Evolutionary conservation across 2,113 vertebrate species (phyloP), one percentile per base, ranked within the genome.

Genomic region (Potamarius usumacintae): DNA sequence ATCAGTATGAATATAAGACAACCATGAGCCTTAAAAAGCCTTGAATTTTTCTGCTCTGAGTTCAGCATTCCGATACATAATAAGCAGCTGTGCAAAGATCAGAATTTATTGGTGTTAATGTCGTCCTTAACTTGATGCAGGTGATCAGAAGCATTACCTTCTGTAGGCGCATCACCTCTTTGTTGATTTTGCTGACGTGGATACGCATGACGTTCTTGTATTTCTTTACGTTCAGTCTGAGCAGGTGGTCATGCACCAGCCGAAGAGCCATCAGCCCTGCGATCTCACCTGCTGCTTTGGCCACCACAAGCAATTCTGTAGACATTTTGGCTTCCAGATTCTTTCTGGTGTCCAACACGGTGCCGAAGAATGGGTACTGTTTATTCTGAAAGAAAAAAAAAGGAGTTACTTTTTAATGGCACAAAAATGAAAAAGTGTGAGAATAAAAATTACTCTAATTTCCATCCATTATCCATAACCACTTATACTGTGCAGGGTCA

Each of bases 191-290:
- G 1, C 0, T 50, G 55, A 96, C 86, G 0, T 94, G 89, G 0
- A 0, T 1, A 0, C 91, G 92, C n/a, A 99, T 63, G 9, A 94
- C 50, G 0, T 82, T 89, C 87, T 88, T 82, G 2, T 99, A 99
- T 84, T 94, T 94, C 0, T 86, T 89, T 14, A 96, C 94, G 80
- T 98, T 95, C 88, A 99, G 92, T 62, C 91, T 94, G 89, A 99
- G 94, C 88, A 97, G 95, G 9, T 96, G 94, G 86, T 97, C 96
- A 0, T 97, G 95, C 14, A 96, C 96, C 77, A 99, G 92, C 84
- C 96, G 95, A 65, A 99, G 93, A 0, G 93, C 93, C 10, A 98
- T 92, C 7, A 96, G 95, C 30, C 96, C 97, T 6, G 97, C 96
- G 0, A 99, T 93, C 86, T 95, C 95, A 0, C 95, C 94, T 0